Base-by-base conservation (phyloP, 2,797 vertebrate species). In the Miichthys miiuy region DNA sequence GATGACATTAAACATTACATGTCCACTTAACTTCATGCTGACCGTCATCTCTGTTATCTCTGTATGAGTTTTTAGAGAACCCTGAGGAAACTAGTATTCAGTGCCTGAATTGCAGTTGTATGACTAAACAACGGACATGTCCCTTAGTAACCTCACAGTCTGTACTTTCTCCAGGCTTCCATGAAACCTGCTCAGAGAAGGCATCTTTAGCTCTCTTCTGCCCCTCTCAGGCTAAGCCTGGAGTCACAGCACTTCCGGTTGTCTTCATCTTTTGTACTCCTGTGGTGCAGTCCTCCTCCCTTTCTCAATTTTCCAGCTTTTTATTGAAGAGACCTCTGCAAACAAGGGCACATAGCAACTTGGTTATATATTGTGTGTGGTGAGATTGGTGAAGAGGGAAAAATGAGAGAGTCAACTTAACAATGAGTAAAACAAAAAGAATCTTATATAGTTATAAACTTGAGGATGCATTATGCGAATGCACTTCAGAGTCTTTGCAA, bases 181-280 rank as follows among this genome's bases (percentile, higher is more conserved):
- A 27, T 27, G 60, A 5, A 57, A n/a, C 51, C 23, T 60, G 13
- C 48, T 66, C 41, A 65, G 46, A 58, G 20, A 23, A 21, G 38
- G 58, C 65, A 81, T 91, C 57, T 76, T 77, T 66, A 88, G 89
- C 90, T 87, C 91, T 89, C 82, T 87, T 23, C 90, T 91, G 91
- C 92, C 93, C n/a, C 89, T 87, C 55, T 72, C 87, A 88, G 93
- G 87, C 50, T 12, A 38, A 75, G 63, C 21, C 3, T 7, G 54
- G 84, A 51, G 17, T 62, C 81, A 80, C 92, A 87, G 77, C 58
- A 94, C 91, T 94, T 95, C 94, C 93, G 94, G 91, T 92, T 58
- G 65, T 67, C 77, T 41, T 89, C 21, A 9, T 79, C 73, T 58
- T 91, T 91, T 80, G 74, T 89, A 84, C 27, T 50, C 68, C 52